A percentile compares a stretch with the other conserved stretches of the same genome.
Conservation (phyloP, 2,113 vertebrate genomes). For the Castor canadensis region DNA sequence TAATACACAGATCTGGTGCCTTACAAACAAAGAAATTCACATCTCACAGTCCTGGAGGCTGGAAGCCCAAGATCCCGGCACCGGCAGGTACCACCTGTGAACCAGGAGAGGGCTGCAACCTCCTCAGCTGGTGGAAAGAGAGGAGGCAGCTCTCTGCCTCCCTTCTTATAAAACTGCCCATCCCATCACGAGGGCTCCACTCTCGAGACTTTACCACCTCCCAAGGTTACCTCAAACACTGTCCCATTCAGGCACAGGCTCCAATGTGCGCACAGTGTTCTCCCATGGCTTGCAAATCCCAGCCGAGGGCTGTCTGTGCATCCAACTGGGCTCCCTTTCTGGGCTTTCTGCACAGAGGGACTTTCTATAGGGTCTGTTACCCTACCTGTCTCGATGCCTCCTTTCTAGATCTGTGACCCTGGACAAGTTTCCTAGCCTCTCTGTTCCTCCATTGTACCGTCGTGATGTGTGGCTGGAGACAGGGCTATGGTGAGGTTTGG, state of each 20-base stretch:
- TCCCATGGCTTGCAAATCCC: accelerated
- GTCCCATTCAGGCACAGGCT: background rate
- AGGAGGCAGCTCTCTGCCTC: background rate
- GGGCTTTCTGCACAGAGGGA: accelerated
- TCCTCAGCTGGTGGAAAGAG: accelerated
- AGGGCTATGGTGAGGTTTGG: too few species aligned
- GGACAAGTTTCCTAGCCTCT: background rate
- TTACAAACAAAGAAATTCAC: background rate
- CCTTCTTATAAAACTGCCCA: background rate
- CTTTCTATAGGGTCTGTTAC: background rate
- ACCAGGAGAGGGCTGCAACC: too few species aligned
- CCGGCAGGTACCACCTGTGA: too few species aligned
- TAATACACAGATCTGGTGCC: accelerated
- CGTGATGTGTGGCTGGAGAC: background rate
- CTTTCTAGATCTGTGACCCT: background rate
- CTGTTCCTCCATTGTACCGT: background rate
- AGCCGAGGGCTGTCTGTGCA: background rate
- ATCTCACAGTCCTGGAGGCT: background rate
- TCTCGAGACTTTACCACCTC: accelerated
- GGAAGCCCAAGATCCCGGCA: background rate
- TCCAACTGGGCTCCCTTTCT: accelerated
- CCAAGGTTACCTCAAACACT: background rate
- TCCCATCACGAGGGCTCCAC: background rate
- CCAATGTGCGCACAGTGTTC: background rate
- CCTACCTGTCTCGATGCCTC: accelerated